phyloP scores from a whole-genome alignment of 2,113 vertebrate species.

The Ahaetulla prasina region DNA sequence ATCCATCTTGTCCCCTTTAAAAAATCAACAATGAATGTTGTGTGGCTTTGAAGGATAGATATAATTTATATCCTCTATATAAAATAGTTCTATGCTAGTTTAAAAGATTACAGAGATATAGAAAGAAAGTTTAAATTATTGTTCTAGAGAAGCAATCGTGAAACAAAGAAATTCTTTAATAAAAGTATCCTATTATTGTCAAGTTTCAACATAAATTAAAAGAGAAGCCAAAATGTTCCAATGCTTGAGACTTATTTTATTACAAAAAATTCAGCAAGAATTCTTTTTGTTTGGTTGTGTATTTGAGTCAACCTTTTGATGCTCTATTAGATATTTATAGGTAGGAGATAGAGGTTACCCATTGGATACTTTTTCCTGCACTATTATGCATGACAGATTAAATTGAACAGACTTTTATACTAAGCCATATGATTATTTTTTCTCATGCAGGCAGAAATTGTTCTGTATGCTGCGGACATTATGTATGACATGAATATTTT shows the following conservation, averaged over 20 bases:
- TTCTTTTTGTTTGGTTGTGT: background rate
- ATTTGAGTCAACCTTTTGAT: background rate
- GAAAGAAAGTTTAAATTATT: background rate
- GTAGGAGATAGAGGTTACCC: background rate
- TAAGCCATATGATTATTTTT: background rate
- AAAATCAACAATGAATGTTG: background rate
- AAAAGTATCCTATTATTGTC: background rate
- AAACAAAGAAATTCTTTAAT: background rate
- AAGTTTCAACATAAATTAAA: background rate
- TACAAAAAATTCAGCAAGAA: background rate
- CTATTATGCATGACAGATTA: background rate
- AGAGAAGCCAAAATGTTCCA: background rate
- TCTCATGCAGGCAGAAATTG: background rate
- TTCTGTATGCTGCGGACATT: background rate
- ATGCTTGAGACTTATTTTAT: background rate
- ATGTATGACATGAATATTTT: conserved; percentile 16
- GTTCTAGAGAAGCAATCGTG: background rate
- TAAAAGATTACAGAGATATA: background rate
- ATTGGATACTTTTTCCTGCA: background rate
- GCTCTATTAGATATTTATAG: background rate
- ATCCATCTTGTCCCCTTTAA: background rate
- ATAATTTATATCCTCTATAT: background rate
- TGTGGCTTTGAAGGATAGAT: background rate
- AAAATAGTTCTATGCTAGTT: background rate
- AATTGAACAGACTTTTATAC: background rate